phyloP scores from a whole-genome alignment of 2,797 vertebrate genomes.

The Enteromius fasciolatus region DNA sequence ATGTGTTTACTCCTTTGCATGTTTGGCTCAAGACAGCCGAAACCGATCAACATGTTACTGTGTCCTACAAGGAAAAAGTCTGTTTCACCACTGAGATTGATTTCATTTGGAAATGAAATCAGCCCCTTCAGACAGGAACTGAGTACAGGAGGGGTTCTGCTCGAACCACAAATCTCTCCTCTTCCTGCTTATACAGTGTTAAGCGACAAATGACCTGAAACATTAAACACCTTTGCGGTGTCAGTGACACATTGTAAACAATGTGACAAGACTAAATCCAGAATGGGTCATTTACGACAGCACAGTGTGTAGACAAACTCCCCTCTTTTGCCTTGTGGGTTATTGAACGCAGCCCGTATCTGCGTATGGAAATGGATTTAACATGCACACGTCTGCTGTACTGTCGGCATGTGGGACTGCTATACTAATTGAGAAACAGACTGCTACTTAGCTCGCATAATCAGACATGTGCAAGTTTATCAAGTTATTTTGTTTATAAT shows the following conservation, averaged over 20 bases:
- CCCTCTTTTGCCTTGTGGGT: slow-evolving; percentile 7
- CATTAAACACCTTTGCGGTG: slow-evolving; percentile 51
- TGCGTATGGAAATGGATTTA: slow-evolving; percentile 8
- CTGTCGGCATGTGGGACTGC: not conserved
- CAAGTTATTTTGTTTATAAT: not conserved
- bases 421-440: slow-evolving; percentile 10
- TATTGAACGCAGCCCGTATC: not conserved
- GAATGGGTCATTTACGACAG: slow-evolving; percentile 22
- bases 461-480: not conserved
- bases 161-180: slow-evolving; percentile 56
- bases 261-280: slow-evolving; percentile 51
- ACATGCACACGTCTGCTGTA: not conserved
- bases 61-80: not conserved
- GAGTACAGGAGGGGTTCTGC: slow-evolving; percentile 30
- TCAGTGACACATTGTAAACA: slow-evolving; percentile 48
- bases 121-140: slow-evolving; percentile 30
- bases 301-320: not conserved
- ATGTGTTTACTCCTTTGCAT: not conserved
- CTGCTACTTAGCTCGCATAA: not conserved
- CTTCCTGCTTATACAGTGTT: slow-evolving; percentile 63
- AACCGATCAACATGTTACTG: not conserved
- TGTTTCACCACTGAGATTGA: not conserved
- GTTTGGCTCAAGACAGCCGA: slow-evolving; percentile 21
- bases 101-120: slow-evolving; percentile 31
- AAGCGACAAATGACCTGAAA: slow-evolving; percentile 50